These are phyloP conservation scores for Campoletis raptor DNA, from an alignment of 2,888 invertebrate species.

Conservation along the genomic window DNA sequence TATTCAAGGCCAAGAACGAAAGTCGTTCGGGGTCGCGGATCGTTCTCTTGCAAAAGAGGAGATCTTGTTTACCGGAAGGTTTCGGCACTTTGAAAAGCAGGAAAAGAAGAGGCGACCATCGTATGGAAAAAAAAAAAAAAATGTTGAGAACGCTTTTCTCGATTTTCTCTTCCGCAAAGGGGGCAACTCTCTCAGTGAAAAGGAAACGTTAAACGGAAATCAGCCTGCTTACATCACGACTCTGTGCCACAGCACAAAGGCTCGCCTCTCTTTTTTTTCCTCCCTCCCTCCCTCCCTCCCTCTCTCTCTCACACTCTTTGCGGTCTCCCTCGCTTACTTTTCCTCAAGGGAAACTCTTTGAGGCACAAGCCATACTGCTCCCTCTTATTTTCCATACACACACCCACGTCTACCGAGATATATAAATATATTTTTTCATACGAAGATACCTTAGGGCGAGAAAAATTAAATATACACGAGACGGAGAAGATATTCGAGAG, in stretches of 20 bases:
- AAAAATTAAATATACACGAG: constrained; percentile 58
- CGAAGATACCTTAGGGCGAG: constrained; percentile 33
- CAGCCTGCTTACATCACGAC: constrained; percentile 75
- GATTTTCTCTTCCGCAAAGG: constrained; percentile 60
- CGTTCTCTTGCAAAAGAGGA: constrained; percentile 49
- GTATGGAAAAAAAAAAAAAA: constrained; percentile 33
- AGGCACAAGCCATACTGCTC: constrained; percentile 64
- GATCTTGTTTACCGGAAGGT: constrained; percentile 66
- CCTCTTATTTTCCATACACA: constrained; percentile 57
- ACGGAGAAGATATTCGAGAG: constrained; percentile 60
- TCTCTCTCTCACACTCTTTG: constrained; percentile 49
- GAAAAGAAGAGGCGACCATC: constrained; percentile 6
- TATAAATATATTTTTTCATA: constrained; percentile 12
- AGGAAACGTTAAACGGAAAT: constrained; percentile 81
- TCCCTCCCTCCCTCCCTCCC: constrained; percentile 46
- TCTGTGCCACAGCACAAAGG: constrained; percentile 71
- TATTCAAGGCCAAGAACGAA: constrained; percentile 21
- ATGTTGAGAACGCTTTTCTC: constrained; percentile 50
- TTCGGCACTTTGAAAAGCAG: constrained; percentile 50
- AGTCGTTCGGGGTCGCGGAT: constrained; percentile 33
- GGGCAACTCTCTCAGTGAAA: constrained; percentile 64
- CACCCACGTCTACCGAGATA: background rate
- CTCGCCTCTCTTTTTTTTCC: constrained; percentile 30
- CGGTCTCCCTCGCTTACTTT: constrained; percentile 64
- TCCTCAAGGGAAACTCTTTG: constrained; percentile 77